These are phyloP conservation scores for Simalia tracyae DNA, from an alignment of 2,797 vertebrate species.

Conservation along the genomic window DNA sequence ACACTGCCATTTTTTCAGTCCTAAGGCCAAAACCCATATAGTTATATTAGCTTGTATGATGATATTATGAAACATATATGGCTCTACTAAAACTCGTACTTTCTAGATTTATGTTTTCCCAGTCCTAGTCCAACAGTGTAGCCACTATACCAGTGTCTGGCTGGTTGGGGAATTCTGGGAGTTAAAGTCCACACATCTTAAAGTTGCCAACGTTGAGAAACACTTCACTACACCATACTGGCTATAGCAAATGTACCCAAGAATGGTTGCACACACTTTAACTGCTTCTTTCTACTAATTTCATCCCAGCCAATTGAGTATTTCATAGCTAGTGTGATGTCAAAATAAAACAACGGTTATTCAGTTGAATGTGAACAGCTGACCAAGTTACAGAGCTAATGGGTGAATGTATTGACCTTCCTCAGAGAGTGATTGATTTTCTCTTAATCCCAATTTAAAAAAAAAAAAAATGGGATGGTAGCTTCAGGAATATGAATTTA, in stretches of 20 bases:
- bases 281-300: background rate
- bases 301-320: background rate
- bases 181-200: too few species aligned
- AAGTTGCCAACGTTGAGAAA: too few species aligned
- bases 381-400: background rate
- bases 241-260: background rate
- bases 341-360: background rate
- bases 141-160: background rate
- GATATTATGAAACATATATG: slow-evolving; percentile 7
- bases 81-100: background rate
- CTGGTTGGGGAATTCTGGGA: too few species aligned
- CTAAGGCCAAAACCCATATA: background rate
- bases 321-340: background rate
- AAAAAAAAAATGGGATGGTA: background rate
- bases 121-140: background rate
- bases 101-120: background rate
- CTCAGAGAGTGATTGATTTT: background rate
- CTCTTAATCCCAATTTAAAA: background rate
- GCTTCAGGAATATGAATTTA: background rate
- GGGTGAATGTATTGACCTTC: background rate
- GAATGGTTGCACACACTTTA: background rate
- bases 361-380: background rate
- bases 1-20: slow-evolving; percentile 22
- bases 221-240: background rate
- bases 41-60: background rate